A percentile compares a stretch with the other conserved stretches of the same genome.
Evolutionary conservation across 2,888 invertebrate species (phyloP).

Genomic region (Eristalis pertinax): DNA sequence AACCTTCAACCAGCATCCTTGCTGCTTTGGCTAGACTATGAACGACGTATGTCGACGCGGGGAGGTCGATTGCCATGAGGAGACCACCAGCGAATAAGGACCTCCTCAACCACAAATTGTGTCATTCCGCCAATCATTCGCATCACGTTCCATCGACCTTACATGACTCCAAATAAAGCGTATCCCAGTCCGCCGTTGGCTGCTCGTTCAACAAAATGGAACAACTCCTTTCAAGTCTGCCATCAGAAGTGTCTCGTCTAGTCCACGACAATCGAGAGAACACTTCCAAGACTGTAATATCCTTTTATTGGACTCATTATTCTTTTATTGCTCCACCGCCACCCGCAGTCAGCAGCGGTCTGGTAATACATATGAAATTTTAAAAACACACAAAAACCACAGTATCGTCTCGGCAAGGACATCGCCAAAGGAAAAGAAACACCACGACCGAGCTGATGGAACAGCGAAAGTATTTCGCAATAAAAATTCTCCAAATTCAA

Average conservation of each 20-base stretch:
- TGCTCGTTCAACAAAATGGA: background rate
- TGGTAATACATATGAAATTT: conserved; percentile 27
- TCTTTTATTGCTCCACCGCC: conserved; percentile 12
- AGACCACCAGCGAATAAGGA: no score
- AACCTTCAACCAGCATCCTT: no score
- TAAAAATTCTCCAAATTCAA: conserved; percentile 44
- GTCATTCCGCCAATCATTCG: background rate
- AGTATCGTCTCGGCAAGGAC: background rate
- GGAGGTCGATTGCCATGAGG: no score
- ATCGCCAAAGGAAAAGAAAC: background rate
- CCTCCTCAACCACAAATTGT: no score
- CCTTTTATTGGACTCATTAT: conserved; percentile 28
- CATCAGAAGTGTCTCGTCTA: background rate
- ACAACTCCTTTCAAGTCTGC: background rate
- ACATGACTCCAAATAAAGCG: no score
- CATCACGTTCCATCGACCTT: background rate
- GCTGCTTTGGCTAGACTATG: no score
- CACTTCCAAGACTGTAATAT: conserved; percentile 21
- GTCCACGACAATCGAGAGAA: background rate
- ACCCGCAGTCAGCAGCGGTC: background rate
- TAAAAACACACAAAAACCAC: background rate
- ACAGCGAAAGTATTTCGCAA: conserved; percentile 33
- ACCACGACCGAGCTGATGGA: background rate
- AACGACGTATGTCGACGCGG: no score
- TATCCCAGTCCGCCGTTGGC: no score